Evolutionary conservation across 2,888 invertebrate genomes (phyloP).

Genomic region (Abrostola triplasia): DNA sequence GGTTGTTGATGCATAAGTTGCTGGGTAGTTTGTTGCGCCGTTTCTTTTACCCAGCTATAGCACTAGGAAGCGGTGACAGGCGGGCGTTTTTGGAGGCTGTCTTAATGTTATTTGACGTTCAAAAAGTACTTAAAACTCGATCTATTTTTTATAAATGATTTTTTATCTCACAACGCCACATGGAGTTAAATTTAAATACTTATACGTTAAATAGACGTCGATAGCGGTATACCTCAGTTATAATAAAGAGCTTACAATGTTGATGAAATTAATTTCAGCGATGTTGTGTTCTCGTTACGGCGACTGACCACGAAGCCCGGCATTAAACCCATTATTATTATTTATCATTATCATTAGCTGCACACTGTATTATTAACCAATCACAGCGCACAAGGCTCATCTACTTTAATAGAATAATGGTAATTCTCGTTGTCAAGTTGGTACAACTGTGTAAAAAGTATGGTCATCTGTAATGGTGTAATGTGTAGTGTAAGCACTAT

Average conservation of each 20-base stretch:
- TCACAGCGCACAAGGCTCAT: constrained; percentile 40
- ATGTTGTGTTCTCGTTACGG: constrained; percentile 55
- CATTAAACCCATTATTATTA: constrained; percentile 50
- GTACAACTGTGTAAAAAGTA: constrained; percentile 14
- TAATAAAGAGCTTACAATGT: constrained; percentile 49
- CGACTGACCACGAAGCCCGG: constrained; percentile 41
- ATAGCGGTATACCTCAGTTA: constrained; percentile 12
- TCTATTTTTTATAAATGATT: too few relatives aligned
- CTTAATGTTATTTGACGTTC: too few relatives aligned
- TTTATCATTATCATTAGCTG: constrained; percentile 52
- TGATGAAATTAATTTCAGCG: constrained; percentile 59
- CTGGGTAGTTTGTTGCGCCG: too few relatives aligned
- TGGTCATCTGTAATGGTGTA: not conserved
- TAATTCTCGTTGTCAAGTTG: constrained; percentile 1
- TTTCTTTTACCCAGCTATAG: too few relatives aligned
- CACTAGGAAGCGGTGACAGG: too few relatives aligned
- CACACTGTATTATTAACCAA: constrained; percentile 44
- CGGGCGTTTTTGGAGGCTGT: too few relatives aligned
- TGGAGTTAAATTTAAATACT: not conserved
- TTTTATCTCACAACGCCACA: too few relatives aligned
- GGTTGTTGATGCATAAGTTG: constrained; percentile 2
- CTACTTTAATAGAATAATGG: constrained; percentile 21
- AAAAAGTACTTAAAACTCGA: too few relatives aligned
- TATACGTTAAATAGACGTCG: not conserved
- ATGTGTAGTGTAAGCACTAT: not conserved